A percentile compares a stretch with the other conserved stretches of the same genome.
Evolutionary conservation across 2,888 invertebrate species (phyloP).

Genomic region (Pseudococcus jackbeardsleyi): DNA sequence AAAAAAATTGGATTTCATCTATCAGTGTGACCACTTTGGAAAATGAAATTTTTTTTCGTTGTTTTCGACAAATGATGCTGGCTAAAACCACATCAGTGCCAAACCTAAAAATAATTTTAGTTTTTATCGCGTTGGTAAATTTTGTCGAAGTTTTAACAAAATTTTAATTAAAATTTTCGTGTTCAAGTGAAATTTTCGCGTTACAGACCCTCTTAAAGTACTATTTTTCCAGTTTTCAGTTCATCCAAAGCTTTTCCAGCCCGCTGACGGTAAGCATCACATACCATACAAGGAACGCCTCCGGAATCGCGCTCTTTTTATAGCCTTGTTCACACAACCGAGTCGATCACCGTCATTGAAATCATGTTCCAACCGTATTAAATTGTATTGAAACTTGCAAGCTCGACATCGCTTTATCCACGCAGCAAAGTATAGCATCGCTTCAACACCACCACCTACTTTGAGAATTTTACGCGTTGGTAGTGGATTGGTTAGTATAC

Average conservation of each 20-base stretch:
- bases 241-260: too few relatives aligned
- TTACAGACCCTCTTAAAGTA: background rate
- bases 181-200: background rate
- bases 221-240: background rate
- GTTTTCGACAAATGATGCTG: background rate
- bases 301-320: background rate
- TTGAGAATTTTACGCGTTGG: constrained; percentile 7
- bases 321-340: background rate
- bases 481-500: constrained; percentile 32
- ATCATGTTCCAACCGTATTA: background rate
- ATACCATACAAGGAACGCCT: background rate
- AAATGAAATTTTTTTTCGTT: background rate
- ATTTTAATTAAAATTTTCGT: background rate
- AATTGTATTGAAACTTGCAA: background rate
- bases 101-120: background rate
- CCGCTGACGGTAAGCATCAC: background rate
- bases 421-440: background rate
- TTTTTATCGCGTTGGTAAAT: background rate
- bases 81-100: background rate
- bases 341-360: background rate
- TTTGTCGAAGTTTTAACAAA: background rate
- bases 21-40: background rate
- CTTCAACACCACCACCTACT: background rate
- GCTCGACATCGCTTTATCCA: background rate
- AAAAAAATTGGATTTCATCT: background rate